phyloP scores from a whole-genome alignment of 2,113 vertebrate species.

The Procapra przewalskii region DNA sequence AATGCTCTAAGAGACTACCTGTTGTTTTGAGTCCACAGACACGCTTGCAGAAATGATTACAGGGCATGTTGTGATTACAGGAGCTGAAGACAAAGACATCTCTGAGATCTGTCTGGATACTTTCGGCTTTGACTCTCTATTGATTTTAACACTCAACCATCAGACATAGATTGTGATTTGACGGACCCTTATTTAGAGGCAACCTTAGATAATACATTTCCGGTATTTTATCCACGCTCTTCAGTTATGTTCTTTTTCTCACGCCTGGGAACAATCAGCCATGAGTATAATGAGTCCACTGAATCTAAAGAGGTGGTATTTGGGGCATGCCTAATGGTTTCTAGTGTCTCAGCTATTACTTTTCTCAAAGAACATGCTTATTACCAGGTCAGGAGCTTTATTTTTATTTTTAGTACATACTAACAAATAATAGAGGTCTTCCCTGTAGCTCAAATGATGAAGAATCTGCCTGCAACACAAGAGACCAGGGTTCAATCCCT shows the following conservation, averaged over 20 bases:
- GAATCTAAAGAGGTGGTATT: neutral
- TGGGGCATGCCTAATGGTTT: neutral
- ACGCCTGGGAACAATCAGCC: neutral
- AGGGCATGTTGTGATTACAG: neutral
- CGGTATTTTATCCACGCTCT: fast-evolving
- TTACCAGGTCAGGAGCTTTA: neutral
- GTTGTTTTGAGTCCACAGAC: neutral
- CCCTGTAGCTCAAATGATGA: neutral
- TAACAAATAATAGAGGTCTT: neutral
- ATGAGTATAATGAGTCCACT: neutral
- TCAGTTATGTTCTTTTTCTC: neutral
- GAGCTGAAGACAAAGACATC: neutral
- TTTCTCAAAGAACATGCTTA: neutral
- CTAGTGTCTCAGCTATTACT: neutral
- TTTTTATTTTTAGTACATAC: neutral
- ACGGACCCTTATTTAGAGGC: neutral
- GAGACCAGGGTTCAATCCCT: neutral
- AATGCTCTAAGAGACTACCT: neutral
- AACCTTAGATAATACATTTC: neutral
- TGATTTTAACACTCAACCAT: neutral
- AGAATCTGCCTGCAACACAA: neutral
- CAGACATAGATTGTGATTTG: neutral
- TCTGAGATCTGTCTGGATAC: neutral
- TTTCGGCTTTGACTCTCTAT: neutral
- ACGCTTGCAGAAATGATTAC: neutral